phyloP scores from a whole-genome alignment of 1,140 invertebrate genomes.

The Pseudomyrmex sp. region DNA sequence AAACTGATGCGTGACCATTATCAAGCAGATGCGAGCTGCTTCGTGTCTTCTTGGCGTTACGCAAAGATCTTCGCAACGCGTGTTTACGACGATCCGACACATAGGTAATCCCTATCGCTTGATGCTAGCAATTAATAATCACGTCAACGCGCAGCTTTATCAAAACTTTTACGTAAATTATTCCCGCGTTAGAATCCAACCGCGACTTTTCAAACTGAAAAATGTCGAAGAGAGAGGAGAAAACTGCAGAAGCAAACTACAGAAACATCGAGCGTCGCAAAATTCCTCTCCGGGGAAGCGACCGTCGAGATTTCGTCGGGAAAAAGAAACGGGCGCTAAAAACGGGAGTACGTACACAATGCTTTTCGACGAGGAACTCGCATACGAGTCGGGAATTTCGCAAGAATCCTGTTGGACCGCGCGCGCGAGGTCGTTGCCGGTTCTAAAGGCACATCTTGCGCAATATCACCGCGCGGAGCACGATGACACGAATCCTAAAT shows the following conservation, averaged over 20 bases:
- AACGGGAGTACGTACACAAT: background rate
- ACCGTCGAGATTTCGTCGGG: background rate
- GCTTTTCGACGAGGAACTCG: slow-evolving; percentile 61
- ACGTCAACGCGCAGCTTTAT: background rate
- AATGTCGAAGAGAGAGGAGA: too few relatives aligned
- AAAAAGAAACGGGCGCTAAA: background rate
- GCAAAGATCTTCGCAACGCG: slow-evolving; percentile 24
- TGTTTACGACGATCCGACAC: background rate
- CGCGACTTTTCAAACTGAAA: too few relatives aligned
- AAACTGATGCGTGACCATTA: slow-evolving; percentile 5
- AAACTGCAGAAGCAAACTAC: too few relatives aligned
- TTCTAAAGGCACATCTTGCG: slow-evolving; percentile 67
- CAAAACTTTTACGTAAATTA: background rate
- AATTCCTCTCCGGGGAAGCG: background rate
- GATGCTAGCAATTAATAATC: slow-evolving; percentile 16
- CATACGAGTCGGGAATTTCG: slow-evolving; percentile 62
- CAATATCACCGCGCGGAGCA: slow-evolving; percentile 57
- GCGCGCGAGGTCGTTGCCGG: slow-evolving; percentile 61
- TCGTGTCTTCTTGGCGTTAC: slow-evolving; percentile 2
- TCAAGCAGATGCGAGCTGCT: slow-evolving; percentile 28
- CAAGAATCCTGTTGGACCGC: slow-evolving; percentile 68
- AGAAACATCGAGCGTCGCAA: background rate
- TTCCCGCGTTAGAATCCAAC: background rate
- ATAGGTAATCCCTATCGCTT: slow-evolving; percentile 21
- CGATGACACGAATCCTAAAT: slow-evolving; percentile 73